phyloP scores from a whole-genome alignment of 37 sponge, comb jelly and placozoan species.

The Chondrilla cf. caribensis region DNA sequence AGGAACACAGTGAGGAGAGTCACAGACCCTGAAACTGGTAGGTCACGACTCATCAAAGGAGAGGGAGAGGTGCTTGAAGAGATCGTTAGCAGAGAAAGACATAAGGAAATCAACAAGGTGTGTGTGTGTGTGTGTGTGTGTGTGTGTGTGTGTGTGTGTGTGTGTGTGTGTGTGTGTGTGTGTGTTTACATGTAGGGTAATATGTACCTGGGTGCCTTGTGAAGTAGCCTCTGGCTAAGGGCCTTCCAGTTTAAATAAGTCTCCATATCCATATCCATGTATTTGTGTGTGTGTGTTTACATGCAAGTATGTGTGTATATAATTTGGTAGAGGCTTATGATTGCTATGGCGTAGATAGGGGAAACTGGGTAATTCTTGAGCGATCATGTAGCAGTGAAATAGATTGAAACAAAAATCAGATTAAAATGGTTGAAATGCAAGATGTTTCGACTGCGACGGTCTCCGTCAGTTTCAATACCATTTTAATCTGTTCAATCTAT shows the following conservation, averaged over 20 bases:
- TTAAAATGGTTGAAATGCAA: too few species aligned
- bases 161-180: conserved; percentile 23
- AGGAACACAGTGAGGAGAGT: conserved; percentile 76
- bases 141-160: conserved; percentile 21
- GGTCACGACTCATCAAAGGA: conserved; percentile 79
- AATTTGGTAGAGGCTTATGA: neutral
- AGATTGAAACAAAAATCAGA: too few species aligned
- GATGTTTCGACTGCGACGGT: too few species aligned
- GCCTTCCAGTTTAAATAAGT: too few species aligned
- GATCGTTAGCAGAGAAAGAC: conserved; percentile 83
- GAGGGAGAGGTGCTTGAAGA: conserved; percentile 91
- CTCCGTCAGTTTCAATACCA: too few species aligned
- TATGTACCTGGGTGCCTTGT: neutral
- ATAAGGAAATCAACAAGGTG: conserved; percentile 83
- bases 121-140: neutral
- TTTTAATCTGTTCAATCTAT: too few species aligned
- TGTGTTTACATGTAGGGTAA: neutral
- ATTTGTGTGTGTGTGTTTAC: neutral
- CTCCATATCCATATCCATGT: neutral
- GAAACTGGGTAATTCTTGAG: too few species aligned
- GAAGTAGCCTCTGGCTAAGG: neutral
- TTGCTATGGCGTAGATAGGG: conserved; percentile 13
- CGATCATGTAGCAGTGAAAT: too few species aligned
- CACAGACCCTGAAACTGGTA: conserved; percentile 84
- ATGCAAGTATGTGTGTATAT: neutral